Evolutionary conservation across 2,888 invertebrate species (phyloP), one percentile per base, ranked within the genome.

Genomic region (Norana najaformis): DNA sequence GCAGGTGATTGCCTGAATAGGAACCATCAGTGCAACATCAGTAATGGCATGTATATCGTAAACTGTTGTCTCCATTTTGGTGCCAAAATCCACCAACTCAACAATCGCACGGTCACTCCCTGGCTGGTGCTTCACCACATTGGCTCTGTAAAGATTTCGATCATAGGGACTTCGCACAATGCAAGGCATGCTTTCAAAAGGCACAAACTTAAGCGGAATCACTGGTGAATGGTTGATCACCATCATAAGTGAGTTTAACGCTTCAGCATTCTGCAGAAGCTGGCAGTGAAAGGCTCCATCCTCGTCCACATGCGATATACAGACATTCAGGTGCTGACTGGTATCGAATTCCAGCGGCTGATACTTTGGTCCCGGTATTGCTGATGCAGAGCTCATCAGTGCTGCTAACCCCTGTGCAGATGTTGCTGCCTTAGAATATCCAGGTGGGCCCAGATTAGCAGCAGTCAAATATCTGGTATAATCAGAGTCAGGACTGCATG

Each of bases 241-340:
- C 85, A 85, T 85, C 91, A 91, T 91, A 35, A 91, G 41, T 30
- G 90, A 47, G 35, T 91, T 89, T 36, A 91, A 39, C 0, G 38
- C 34, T 30, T 89, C 88, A 16, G 88, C 90, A 85, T 41, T 89
- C 39, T 53, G 47, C 34, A 91, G 69, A 13, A 91, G 89, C 88
- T 91, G 91, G 36, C 90, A 90, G 83, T 88, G 38, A 83, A 90
- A 91, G 14, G 69, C 38, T 36, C 91, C 91, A 88, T 82, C 41
- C 4, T 90, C 83, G 35, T 91, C 88, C 23, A 91, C 91, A 30
- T 90, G 47, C 23, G 91, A 91, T 11, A 91, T 90, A 82, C 91
- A 91, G 34, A 91, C 38, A 34, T 90, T 90, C 47, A 89, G 85
- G 20, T 69, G 82, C 20, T 82, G 89, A n/a, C 69, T 82, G 34